phyloP scores from a whole-genome alignment of 1,140 invertebrate species.

The Neodiprion pinetum region DNA sequence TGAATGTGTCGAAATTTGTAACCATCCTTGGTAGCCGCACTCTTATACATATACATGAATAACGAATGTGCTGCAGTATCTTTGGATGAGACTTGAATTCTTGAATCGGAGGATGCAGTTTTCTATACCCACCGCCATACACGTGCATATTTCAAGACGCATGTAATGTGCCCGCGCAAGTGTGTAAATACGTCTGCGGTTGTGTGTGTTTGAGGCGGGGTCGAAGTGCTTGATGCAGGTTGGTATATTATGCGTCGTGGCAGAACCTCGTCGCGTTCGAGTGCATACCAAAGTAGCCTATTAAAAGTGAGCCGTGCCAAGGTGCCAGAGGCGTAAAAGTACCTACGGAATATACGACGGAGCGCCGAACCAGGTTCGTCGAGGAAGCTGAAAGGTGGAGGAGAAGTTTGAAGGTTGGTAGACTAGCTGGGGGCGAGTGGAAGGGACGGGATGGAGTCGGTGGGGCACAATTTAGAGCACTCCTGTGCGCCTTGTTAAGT shows the following conservation, averaged over 20 bases:
- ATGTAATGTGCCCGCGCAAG: too few relatives aligned
- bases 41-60: too few relatives aligned
- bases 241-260: not conserved
- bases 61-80: too few relatives aligned
- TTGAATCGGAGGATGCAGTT: too few relatives aligned
- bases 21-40: too few relatives aligned
- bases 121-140: too few relatives aligned
- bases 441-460: not conserved
- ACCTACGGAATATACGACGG: not conserved
- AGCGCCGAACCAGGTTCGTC: not conserved
- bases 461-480: constrained; percentile 30
- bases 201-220: too few relatives aligned
- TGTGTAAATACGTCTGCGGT: too few relatives aligned
- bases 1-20: too few relatives aligned
- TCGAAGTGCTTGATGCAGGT: not conserved
- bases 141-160: too few relatives aligned
- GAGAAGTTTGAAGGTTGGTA: not conserved
- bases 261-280: constrained; percentile 13
- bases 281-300: constrained; percentile 20
- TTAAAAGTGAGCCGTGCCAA: constrained; percentile 14
- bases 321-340: not conserved
- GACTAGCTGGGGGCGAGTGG: not conserved
- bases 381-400: not conserved
- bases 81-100: too few relatives aligned
- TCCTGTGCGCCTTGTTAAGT: constrained; percentile 41